Evolutionary conservation across 1,140 invertebrate genomes (phyloP).

Genomic region (Drosophila obscura): DNA sequence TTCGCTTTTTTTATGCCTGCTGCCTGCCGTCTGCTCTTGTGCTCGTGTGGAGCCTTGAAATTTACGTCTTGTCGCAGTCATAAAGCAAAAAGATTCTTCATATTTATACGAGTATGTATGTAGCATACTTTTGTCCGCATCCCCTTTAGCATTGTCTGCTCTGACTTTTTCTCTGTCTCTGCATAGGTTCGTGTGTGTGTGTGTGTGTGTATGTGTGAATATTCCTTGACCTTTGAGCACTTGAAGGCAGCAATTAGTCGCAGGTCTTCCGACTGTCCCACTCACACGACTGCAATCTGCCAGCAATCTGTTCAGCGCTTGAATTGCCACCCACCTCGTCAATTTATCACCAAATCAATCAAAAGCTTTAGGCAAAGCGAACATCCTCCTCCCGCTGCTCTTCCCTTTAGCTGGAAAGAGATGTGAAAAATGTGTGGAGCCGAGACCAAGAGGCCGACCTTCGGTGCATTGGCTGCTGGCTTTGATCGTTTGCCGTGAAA

Average conservation of each 20-base stretch:
- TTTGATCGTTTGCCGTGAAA: constrained; percentile 79
- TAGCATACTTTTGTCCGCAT: constrained; percentile 6
- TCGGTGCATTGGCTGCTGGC: constrained; percentile 48
- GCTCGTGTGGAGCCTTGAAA: constrained; percentile 8
- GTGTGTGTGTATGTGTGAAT: not conserved
- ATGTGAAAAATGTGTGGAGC: constrained; percentile 59
- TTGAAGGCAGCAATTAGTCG: constrained; percentile 58
- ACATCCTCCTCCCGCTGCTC: constrained; percentile 6
- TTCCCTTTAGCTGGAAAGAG: constrained; percentile 22
- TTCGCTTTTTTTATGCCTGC: constrained; percentile 4
- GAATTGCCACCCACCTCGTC: constrained; percentile 69
- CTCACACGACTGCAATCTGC: constrained; percentile 48
- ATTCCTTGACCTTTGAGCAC: constrained; percentile 27
- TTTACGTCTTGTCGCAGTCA: constrained; percentile 19
- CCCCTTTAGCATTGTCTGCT: not conserved
- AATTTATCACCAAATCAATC: constrained; percentile 82
- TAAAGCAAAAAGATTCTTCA: not conserved
- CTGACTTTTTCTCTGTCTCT: not conserved
- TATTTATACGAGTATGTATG: not conserved
- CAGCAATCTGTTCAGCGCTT: constrained; percentile 70
- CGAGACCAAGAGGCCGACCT: constrained; percentile 50
- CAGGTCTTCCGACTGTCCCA: constrained; percentile 23
- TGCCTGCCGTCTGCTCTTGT: not conserved
- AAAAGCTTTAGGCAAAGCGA: constrained; percentile 66
- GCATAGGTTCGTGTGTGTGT: no score